Evolutionary conservation across 2,113 vertebrate genomes (phyloP).

Genomic region (Cyrtonyx montezumae): DNA sequence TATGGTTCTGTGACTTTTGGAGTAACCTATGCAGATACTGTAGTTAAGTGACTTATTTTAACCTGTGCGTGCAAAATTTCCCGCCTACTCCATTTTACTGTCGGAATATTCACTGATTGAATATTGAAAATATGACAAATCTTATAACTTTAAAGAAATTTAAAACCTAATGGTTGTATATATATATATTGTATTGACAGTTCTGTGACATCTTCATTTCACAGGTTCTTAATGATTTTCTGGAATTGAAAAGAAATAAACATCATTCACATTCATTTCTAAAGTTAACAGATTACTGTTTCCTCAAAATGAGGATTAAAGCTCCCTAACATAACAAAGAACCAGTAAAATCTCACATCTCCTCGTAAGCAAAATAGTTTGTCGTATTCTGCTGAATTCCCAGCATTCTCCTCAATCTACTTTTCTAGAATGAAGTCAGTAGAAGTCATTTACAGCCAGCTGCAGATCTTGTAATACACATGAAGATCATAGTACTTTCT

Average conservation of each 20-base stretch:
- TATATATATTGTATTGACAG: background rate
- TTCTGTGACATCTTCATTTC: background rate
- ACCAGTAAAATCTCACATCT: background rate
- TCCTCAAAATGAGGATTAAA: background rate
- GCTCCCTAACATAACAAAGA: background rate
- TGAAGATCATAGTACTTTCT: background rate
- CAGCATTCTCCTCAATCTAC: background rate
- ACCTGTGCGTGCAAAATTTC: background rate
- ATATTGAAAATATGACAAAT: background rate
- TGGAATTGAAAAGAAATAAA: background rate
- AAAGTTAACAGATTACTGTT: background rate
- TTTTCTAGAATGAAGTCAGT: background rate
- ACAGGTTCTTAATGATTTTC: background rate
- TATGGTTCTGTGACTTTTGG: too few relatives aligned
- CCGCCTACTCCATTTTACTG: background rate
- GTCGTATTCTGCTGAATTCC: background rate
- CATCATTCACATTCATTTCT: background rate
- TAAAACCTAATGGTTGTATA: background rate
- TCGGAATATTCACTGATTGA: background rate
- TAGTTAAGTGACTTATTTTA: background rate
- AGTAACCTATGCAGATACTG: background rate
- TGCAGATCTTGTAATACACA: background rate
- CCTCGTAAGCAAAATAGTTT: background rate
- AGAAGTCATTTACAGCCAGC: background rate
- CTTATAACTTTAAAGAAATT: background rate